Evolutionary conservation across 2,113 vertebrate species (phyloP).

Genomic region (Hystrix brachyura): DNA sequence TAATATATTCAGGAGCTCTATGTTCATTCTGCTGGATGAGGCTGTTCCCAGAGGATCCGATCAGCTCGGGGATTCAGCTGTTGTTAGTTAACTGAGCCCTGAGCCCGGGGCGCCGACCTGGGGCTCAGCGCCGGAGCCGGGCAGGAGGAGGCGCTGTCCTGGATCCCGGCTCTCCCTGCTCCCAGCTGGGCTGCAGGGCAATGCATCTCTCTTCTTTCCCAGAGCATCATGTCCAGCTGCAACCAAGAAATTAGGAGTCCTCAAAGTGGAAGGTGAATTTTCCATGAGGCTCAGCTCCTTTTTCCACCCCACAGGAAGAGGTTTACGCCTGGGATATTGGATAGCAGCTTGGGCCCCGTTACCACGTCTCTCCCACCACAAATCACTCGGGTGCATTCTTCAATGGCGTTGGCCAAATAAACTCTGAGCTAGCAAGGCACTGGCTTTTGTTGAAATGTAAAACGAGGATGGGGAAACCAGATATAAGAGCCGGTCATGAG

Average conservation of each 20-base stretch:
- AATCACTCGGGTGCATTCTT: constrained; percentile 69
- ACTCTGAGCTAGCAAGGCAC: neutral
- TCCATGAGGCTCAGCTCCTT: neutral
- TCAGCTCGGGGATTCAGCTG: neutral
- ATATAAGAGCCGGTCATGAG: neutral
- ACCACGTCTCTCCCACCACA: constrained; percentile 70
- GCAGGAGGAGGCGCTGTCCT: neutral
- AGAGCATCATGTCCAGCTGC: constrained; percentile 48
- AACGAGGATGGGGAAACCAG: constrained; percentile 2
- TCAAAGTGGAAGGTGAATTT: constrained; percentile 56
- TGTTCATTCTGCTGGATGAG: neutral
- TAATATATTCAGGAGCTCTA: neutral
- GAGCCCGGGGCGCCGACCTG: neutral
- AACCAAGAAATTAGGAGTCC: constrained; percentile 51
- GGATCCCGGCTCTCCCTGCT: neutral
- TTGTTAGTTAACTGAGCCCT: neutral
- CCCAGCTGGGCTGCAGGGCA: rapidly evolving
- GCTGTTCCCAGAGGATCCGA: neutral
- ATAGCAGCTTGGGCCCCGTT: constrained; percentile 55
- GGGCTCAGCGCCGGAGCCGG: neutral
- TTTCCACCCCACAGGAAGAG: constrained; percentile 15
- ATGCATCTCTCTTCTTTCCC: neutral
- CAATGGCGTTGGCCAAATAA: constrained; percentile 61
- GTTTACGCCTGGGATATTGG: constrained; percentile 31
- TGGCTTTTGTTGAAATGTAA: constrained; percentile 50